These are phyloP conservation scores for Drosophila nr. perissopoda DNA, from an alignment of 2,888 invertebrate species.

Conservation along the genomic window DNA sequence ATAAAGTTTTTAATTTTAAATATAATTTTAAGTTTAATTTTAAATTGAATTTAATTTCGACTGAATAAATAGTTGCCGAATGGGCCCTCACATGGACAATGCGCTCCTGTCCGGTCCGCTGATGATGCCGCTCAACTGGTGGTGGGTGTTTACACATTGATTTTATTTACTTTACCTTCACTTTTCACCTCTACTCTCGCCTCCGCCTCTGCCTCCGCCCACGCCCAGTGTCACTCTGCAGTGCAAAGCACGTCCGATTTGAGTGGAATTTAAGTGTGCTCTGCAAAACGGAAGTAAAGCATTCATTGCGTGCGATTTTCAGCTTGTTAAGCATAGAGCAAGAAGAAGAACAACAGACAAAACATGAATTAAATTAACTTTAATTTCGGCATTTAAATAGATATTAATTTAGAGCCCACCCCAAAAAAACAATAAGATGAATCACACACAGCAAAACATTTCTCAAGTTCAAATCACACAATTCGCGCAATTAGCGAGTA, in stretches of 20 bases:
- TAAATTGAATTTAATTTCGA: background rate
- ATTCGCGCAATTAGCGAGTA: constrained; percentile 37
- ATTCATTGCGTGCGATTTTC: constrained; percentile 27
- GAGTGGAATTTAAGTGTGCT: constrained; percentile 24
- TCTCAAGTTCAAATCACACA: constrained; percentile 49
- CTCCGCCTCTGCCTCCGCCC: background rate
- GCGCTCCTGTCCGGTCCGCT: constrained; percentile 17
- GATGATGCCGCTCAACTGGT: background rate
- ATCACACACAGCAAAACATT: background rate
- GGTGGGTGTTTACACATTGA: constrained; percentile 40
- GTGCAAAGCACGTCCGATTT: constrained; percentile 40
- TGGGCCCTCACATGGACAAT: background rate
- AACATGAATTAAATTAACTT: constrained; percentile 32
- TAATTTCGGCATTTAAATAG: constrained; percentile 49
- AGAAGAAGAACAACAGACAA: background rate
- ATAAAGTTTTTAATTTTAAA: background rate
- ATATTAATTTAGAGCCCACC: constrained; percentile 36
- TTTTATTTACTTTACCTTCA: constrained; percentile 67
- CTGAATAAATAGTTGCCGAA: constrained; percentile 6
- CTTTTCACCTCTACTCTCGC: constrained; percentile 29
- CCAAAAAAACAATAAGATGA: constrained; percentile 1
- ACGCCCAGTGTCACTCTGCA: background rate
- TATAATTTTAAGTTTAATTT: too few species aligned
- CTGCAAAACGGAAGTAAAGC: constrained; percentile 46
- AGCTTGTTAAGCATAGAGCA: constrained; percentile 3